phyloP scores from a whole-genome alignment of 2,888 invertebrate genomes.

The Pandemis cinnamomeana region DNA sequence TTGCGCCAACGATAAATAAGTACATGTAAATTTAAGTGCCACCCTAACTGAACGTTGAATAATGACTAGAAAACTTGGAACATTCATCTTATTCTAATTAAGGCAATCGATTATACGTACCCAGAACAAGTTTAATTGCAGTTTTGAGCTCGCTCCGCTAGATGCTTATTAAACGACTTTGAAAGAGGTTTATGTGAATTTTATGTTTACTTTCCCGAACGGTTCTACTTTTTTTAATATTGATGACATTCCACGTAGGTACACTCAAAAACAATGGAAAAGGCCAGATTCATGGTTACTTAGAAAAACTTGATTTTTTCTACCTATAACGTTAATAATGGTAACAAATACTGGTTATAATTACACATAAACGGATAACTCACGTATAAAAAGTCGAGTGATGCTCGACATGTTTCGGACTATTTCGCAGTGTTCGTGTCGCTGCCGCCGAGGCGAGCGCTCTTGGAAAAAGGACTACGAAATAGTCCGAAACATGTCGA shows the following conservation, averaged over 20 bases:
- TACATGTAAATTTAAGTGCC: constrained; percentile 32
- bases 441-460: too few relatives aligned
- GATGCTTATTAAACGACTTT: constrained; percentile 32
- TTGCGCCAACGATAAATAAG: constrained; percentile 16
- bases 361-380: too few relatives aligned
- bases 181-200: constrained; percentile 27
- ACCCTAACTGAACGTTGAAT: constrained; percentile 45
- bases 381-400: too few relatives aligned
- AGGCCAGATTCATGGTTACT: background rate
- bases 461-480: too few relatives aligned
- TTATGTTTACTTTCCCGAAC: constrained; percentile 19
- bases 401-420: too few relatives aligned
- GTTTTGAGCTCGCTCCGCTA: constrained; percentile 45
- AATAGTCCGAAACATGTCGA: too few relatives aligned
- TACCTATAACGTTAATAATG: too few relatives aligned
- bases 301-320: background rate
- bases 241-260: background rate
- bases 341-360: too few relatives aligned
- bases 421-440: too few relatives aligned
- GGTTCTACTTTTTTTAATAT: constrained; percentile 5
- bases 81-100: constrained; percentile 65
- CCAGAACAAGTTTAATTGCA: constrained; percentile 59
- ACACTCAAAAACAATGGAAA: too few relatives aligned
- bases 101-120: constrained; percentile 58
- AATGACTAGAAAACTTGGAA: constrained; percentile 58